Evolutionary conservation across 37 sponge, comb jelly and placozoan genomes (phyloP).

Genomic region (Eunapius fragilis): DNA sequence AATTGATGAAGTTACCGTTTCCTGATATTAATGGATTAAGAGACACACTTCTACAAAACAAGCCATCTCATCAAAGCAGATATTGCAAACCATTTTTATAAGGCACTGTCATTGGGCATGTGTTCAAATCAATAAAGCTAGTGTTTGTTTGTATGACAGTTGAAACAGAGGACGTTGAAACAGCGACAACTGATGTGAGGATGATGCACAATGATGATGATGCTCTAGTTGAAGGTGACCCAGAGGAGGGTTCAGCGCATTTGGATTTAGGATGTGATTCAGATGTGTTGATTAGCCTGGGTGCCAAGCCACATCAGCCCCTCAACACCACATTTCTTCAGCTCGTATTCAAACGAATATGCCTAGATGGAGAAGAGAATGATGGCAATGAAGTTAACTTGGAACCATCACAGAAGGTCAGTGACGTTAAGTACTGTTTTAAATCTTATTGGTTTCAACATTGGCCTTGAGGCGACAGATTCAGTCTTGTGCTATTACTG

Average conservation of each 20-base stretch:
- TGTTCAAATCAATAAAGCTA: too few relatives aligned
- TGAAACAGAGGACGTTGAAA: neutral
- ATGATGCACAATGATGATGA: neutral
- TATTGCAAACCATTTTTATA: too few relatives aligned
- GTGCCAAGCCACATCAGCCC: neutral
- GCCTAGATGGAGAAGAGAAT: neutral
- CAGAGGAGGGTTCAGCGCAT: neutral
- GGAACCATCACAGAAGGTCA: conserved; percentile 22
- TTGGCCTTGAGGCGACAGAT: neutral
- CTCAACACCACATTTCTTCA: neutral
- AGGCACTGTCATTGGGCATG: too few relatives aligned
- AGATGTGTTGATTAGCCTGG: neutral
- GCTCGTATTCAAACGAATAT: neutral
- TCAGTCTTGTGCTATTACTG: too few relatives aligned
- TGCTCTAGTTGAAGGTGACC: neutral
- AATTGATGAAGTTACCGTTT: too few relatives aligned
- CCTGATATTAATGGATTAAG: too few relatives aligned
- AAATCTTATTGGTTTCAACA: conserved; percentile 1
- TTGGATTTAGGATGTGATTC: neutral
- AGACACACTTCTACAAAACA: too few relatives aligned
- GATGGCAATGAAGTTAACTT: conserved; percentile 6
- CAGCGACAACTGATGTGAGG: neutral
- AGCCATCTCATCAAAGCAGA: too few relatives aligned
- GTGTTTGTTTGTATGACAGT: too few relatives aligned
- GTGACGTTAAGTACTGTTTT: neutral